Percentiles rank a stretch among this genome's conserved stretches.
Conservation (phyloP, 2,888 invertebrate genomes). For the Platycheirus albimanus region DNA sequence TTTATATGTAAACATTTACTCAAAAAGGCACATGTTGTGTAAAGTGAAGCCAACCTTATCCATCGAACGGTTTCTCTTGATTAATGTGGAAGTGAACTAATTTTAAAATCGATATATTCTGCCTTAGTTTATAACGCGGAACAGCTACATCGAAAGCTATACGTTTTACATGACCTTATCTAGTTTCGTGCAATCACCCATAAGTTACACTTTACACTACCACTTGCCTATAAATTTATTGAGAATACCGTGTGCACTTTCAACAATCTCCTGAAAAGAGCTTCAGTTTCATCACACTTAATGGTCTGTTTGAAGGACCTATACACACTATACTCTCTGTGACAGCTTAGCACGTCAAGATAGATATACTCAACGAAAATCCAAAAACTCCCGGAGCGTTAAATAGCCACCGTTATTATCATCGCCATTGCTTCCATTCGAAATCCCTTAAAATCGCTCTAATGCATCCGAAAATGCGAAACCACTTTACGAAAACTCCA, state of each 20-base stretch:
- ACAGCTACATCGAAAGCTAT: too few relatives aligned
- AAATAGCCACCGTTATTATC: constrained; percentile 49
- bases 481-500: constrained; percentile 22
- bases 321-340: background rate
- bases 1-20: too few relatives aligned
- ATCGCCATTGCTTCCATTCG: constrained; percentile 19
- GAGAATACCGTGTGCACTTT: background rate
- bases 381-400: constrained; percentile 24
- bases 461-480: constrained; percentile 47
- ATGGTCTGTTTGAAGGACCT: background rate
- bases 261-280: constrained; percentile 42
- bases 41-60: too few relatives aligned
- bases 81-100: too few relatives aligned
- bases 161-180: too few relatives aligned
- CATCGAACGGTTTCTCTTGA: too few relatives aligned
- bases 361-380: constrained; percentile 21
- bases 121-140: too few relatives aligned
- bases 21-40: too few relatives aligned
- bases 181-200: too few relatives aligned
- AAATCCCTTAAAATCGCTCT: constrained; percentile 44
- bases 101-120: too few relatives aligned
- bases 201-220: background rate
- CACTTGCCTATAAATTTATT: constrained; percentile 17
- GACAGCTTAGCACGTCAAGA: constrained; percentile 49
- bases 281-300: constrained; percentile 28